Base-by-base conservation (phyloP, 2,888 invertebrate genomes). In the Seira ritae region DNA sequence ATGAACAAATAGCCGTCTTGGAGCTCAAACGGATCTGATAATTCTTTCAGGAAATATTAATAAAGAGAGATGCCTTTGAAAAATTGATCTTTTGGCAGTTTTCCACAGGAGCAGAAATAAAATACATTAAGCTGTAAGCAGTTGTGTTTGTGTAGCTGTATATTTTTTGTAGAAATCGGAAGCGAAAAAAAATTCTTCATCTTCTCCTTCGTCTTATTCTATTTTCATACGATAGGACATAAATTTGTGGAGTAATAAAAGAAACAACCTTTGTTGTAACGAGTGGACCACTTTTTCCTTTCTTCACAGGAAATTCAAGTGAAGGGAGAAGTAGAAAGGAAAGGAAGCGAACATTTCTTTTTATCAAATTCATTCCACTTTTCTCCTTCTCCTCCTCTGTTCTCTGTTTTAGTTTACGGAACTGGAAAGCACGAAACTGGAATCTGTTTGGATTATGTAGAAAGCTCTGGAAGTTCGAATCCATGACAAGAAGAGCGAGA, bases 241-340 rank as follows among this genome's bases (percentile, higher is more conserved):
- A 84, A 85, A 85, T 85, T 82, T 83, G 62, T 65, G 81, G 82
- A 80, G 84, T 81, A 86, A 85, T 86, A 85, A 85, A 84, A 84
- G 77, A 66, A 81, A 79, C 78, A 78, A 73, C 22, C 73, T 72
- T 78, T 66, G n/a, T 74, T 55, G 72, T 22, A 69, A 24, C 46
- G 50, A 50, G 6, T 12, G 12, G 12, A 50, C 15, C 15, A 50
- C 50, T n/a, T 50, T 50, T n/a, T 50, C 15, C 15, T 15, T 50
- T 50, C 3, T 50, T 8, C 15, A n/a, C 6, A 50, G 50, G 50
- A 50, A 50, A n/a, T 50, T 15, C 50, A 50, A 50, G 50, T 50
- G 50, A 50, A 50, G 31, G 8, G 31, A 50, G 50, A 50, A n/a
- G 12, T 3, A 50, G 50, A 50, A 50, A 50, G 15, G 50, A 50